Evolutionary conservation across 2,888 invertebrate species (phyloP).

Genomic region (Chydorus sphaericus): DNA sequence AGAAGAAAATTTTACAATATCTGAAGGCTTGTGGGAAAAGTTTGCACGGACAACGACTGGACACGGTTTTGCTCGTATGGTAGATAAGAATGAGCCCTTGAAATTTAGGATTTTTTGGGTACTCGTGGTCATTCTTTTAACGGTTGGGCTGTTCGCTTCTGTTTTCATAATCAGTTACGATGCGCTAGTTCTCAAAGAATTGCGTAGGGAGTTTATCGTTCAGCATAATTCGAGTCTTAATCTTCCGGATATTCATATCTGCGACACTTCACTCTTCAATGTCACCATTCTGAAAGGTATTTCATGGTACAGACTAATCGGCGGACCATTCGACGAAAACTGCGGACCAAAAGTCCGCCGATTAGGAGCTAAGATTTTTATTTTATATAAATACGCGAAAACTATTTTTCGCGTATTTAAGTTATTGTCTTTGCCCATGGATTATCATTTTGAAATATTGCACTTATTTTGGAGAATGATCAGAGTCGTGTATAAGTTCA

Average conservation of each 20-base stretch:
- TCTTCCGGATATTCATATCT: constrained; percentile 11
- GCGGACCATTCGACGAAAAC: no score
- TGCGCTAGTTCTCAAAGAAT: background rate
- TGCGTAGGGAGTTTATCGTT: constrained; percentile 8
- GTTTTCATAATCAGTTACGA: constrained; percentile 9
- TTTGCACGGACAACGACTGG: constrained; percentile 11
- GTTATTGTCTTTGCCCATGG: no score
- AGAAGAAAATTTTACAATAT: no score
- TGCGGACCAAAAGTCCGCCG: no score
- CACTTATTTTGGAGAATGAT: no score
- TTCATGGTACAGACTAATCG: no score
- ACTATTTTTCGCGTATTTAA: no score
- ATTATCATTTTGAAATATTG: no score
- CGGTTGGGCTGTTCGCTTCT: background rate
- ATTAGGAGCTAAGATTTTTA: no score
- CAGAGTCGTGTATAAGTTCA: no score
- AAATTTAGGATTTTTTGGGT: constrained; percentile 3
- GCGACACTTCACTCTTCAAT: constrained; percentile 11
- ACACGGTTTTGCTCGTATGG: constrained; percentile 12
- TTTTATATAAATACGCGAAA: no score
- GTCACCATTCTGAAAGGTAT: background rate
- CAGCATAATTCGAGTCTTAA: constrained; percentile 1
- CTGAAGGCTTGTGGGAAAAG: no score
- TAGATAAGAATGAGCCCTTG: background rate
- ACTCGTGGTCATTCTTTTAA: background rate